A percentile compares a stretch with the other conserved stretches of the same genome.
phyloP scores from a whole-genome alignment of 2,888 invertebrate genomes.

The Nomada ruficornis region DNA sequence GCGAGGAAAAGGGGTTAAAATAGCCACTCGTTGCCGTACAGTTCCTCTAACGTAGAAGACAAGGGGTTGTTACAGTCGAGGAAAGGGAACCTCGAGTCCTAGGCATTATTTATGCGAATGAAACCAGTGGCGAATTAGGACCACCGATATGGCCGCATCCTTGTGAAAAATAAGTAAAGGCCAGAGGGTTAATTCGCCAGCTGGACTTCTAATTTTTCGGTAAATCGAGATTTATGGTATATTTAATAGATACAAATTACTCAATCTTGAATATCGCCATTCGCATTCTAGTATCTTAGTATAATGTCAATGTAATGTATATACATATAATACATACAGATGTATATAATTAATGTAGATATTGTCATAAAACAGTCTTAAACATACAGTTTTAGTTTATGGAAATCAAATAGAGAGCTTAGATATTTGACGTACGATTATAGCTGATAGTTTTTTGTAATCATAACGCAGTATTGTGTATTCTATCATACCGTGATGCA shows the following conservation, averaged over 20 bases:
- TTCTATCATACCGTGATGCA: too few relatives aligned
- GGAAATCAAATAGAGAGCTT: too few relatives aligned
- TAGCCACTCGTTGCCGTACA: conserved; percentile 72
- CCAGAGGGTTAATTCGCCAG: not conserved
- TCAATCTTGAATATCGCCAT: too few relatives aligned
- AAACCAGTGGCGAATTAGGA: conserved; percentile 48
- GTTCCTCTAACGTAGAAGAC: conserved; percentile 76
- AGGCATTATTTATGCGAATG: conserved; percentile 59
- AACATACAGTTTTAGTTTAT: too few relatives aligned
- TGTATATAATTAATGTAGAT: too few relatives aligned
- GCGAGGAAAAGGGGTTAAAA: conserved; percentile 82
- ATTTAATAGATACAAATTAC: too few relatives aligned
- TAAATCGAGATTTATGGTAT: conserved; percentile 1
- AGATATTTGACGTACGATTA: too few relatives aligned
- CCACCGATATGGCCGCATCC: not conserved
- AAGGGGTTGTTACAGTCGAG: conserved; percentile 77
- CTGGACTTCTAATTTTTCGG: not conserved
- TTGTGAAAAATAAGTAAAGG: not conserved
- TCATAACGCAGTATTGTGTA: too few relatives aligned
- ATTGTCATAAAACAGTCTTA: too few relatives aligned
- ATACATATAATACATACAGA: too few relatives aligned
- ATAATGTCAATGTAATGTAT: too few relatives aligned
- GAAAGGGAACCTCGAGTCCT: conserved; percentile 43
- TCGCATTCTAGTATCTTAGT: not conserved
- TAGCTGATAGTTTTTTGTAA: too few relatives aligned